A percentile compares a stretch with the other conserved stretches of the same genome.
phyloP scores from a whole-genome alignment of 2,113 vertebrate species.

The Cairina moschata region DNA sequence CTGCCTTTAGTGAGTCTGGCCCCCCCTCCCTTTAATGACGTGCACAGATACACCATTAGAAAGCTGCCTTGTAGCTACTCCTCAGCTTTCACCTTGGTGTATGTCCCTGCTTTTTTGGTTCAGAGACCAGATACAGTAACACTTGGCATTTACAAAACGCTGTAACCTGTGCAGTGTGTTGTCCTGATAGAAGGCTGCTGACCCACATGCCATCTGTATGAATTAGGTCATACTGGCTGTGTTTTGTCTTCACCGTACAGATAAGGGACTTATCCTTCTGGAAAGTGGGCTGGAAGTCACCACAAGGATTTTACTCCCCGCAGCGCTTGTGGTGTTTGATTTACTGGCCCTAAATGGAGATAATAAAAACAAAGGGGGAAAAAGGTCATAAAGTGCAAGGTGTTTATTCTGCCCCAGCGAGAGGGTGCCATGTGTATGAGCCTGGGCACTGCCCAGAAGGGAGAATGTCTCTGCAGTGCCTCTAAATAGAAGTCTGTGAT shows the following conservation, averaged over 20 bases:
- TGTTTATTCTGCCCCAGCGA: neutral
- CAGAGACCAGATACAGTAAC: neutral
- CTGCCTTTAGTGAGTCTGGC: neutral
- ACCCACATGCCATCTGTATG: neutral
- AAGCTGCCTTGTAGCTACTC: neutral
- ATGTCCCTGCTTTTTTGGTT: neutral
- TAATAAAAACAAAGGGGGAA: rapidly evolving
- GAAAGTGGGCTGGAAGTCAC: conserved; percentile 1
- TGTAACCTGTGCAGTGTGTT: neutral
- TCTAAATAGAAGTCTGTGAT: neutral
- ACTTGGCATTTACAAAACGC: neutral
- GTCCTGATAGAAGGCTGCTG: neutral
- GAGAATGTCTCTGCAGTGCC: neutral
- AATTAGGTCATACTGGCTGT: conserved; percentile 18
- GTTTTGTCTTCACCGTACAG: conserved; percentile 36
- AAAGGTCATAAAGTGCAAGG: neutral
- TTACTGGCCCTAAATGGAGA: neutral
- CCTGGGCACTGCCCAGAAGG: neutral
- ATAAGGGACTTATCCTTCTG: conserved; percentile 7
- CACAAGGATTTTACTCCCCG: conserved; percentile 18
- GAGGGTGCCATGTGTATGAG: neutral
- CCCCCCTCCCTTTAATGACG: neutral
- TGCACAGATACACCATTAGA: neutral
- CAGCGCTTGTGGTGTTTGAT: neutral
- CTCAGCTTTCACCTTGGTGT: neutral